Conservation (phyloP, 2,797 vertebrate genomes). For the Hafferia zeledoni region DNA sequence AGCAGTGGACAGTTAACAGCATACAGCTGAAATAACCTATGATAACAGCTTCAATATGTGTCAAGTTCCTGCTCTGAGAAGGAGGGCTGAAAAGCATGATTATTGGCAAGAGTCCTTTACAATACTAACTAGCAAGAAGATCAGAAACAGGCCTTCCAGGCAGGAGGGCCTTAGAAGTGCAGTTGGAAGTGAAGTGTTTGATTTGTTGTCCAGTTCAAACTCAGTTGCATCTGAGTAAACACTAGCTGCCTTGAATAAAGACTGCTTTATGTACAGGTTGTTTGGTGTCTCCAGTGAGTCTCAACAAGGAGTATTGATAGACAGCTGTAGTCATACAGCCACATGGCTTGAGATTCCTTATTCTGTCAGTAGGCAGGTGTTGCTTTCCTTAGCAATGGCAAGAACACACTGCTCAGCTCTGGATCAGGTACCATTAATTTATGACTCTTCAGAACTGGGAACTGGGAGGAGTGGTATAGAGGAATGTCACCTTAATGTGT, state of each 20-base stretch:
- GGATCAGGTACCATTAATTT: neutral
- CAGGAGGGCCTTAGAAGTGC: neutral
- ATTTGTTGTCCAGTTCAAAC: neutral
- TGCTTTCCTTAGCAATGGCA: neutral
- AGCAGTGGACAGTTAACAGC: conserved; percentile 14
- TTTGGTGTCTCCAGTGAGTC: neutral
- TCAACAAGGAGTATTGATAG: neutral
- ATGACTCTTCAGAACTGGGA: neutral
- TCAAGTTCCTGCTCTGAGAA: conserved; percentile 1
- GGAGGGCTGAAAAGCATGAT: neutral
- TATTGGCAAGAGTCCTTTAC: neutral
- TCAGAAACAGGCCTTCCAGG: neutral
- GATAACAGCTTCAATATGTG: conserved; percentile 25
- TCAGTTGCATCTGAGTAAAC: neutral
- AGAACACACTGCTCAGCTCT: neutral
- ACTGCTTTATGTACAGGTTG: neutral
- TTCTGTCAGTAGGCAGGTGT: neutral
- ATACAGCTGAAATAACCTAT: conserved; percentile 32
- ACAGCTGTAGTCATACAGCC: neutral
- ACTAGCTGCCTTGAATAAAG: neutral
- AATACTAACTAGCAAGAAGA: neutral
- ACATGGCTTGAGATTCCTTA: neutral
- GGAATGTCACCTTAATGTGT: neutral
- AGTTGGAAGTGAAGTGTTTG: neutral
- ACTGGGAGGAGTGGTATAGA: neutral